These are phyloP conservation scores for Pseudococcus longispinus DNA, from an alignment of 2,888 invertebrate species.

Conservation along the genomic window DNA sequence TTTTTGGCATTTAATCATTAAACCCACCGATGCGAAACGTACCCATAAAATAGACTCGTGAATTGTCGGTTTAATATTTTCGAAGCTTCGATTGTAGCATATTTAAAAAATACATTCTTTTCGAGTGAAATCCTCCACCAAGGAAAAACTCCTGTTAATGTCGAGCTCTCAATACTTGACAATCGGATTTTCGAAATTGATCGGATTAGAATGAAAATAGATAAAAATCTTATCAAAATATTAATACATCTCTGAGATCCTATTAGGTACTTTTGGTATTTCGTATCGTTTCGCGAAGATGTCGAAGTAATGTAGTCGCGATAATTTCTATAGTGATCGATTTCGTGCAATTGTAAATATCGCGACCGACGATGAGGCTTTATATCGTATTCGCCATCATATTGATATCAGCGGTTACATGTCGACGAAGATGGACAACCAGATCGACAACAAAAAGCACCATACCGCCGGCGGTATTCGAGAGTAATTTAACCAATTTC, in stretches of 20 bases:
- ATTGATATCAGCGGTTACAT: neutral
- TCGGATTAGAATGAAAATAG: neutral
- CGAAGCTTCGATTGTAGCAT: neutral
- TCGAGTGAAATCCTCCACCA: neutral
- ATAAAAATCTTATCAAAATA: neutral
- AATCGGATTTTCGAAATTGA: neutral
- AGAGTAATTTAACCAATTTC: neutral
- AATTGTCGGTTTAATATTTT: neutral
- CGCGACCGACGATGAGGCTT: neutral
- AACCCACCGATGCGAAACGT: neutral
- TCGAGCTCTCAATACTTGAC: neutral
- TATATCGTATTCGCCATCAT: neutral
- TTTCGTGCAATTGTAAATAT: neutral
- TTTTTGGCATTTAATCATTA: neutral
- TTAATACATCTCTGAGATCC: neutral
- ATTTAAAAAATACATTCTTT: neutral
- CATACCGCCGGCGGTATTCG: neutral
- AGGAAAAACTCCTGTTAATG: neutral
- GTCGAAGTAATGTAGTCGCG: neutral
- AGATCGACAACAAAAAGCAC: conserved; percentile 6
- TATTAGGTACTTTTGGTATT: neutral
- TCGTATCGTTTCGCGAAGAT: neutral
- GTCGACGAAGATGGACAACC: conserved; percentile 7
- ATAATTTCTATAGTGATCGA: neutral
- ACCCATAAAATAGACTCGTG: neutral